Percentiles rank a stretch among this genome's conserved stretches.
phyloP scores from a whole-genome alignment of 2,113 vertebrate genomes.

The Oxyura jamaicensis region DNA sequence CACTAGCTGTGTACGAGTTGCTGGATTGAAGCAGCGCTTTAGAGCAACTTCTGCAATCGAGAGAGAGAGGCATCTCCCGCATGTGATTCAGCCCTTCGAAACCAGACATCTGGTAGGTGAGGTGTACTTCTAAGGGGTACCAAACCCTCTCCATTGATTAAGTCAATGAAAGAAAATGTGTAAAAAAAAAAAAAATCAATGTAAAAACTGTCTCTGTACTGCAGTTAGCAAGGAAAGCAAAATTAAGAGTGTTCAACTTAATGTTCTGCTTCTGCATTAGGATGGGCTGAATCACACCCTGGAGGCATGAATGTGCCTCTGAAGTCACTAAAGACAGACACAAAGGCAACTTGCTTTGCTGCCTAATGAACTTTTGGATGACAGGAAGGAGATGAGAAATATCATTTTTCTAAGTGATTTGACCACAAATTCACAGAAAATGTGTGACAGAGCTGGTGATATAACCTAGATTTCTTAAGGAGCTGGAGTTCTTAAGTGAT shows the following conservation, averaged over 20 bases:
- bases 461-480: not conserved
- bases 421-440: not conserved
- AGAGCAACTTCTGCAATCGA: not conserved
- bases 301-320: not conserved
- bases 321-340: conserved; percentile 1
- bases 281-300: conserved; percentile 7
- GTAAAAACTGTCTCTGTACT: not conserved
- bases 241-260: conserved; percentile 33
- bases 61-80: not conserved
- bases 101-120: not conserved
- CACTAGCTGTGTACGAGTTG: not conserved
- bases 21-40: not conserved
- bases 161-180: conserved; percentile 1
- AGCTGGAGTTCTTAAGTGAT: not conserved
- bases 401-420: not conserved
- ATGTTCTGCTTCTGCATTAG: not conserved
- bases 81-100: not conserved
- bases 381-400: not conserved
- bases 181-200: not conserved
- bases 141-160: not conserved
- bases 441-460: not conserved
- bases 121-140: not conserved
- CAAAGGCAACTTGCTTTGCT: not conserved
- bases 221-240: conserved; percentile 31
- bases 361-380: not conserved